Evolutionary conservation across 1,140 invertebrate species (phyloP).

Genomic region (Paracyclopina nana): DNA sequence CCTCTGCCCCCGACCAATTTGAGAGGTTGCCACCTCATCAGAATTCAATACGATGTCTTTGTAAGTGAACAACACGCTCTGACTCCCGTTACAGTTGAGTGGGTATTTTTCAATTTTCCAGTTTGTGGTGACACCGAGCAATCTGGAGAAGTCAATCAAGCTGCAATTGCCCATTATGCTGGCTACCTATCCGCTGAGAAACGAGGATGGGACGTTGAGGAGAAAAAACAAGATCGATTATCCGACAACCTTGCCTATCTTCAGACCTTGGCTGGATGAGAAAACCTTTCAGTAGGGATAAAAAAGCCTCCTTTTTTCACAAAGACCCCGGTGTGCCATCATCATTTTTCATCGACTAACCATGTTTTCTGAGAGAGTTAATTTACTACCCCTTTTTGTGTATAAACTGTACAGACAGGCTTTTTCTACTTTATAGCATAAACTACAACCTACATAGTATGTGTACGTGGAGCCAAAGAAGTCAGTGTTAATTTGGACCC

Average conservation of each 20-base stretch:
- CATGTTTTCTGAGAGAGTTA: not conserved
- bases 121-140: constrained; percentile 77
- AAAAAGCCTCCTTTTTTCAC: too few species aligned
- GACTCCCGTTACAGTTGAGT: not conserved
- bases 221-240: constrained; percentile 57
- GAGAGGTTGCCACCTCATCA: constrained; percentile 81
- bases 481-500: not conserved
- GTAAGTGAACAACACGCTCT: constrained; percentile 38
- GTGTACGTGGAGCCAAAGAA: not conserved
- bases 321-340: not conserved
- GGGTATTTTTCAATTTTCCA: constrained; percentile 29
- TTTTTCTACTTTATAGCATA: not conserved
- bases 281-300: constrained; percentile 28
- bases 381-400: not conserved
- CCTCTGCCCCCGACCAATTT: constrained; percentile 84
- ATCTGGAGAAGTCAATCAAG: constrained; percentile 73
- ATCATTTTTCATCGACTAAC: not conserved
- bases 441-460: not conserved
- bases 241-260: constrained; percentile 74
- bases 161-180: constrained; percentile 75
- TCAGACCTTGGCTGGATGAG: constrained; percentile 66
- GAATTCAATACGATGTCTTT: constrained; percentile 82
- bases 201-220: constrained; percentile 26
- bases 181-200: constrained; percentile 70
- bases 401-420: not conserved